phyloP scores from a whole-genome alignment of 2,888 invertebrate genomes.

The Noctua janthe region DNA sequence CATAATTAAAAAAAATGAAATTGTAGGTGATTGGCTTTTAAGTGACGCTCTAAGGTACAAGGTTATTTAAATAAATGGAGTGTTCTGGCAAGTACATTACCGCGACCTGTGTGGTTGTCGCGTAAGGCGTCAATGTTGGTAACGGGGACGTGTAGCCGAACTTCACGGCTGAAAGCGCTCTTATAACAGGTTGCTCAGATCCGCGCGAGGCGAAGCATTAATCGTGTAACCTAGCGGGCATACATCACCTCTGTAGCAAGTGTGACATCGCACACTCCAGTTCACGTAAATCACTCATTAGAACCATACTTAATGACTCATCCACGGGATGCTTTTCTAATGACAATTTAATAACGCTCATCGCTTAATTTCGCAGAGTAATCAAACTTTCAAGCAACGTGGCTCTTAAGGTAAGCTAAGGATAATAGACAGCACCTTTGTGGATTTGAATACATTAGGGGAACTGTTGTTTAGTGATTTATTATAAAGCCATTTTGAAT shows the following conservation, averaged over 20 bases:
- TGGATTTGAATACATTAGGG: slow-evolving; percentile 81
- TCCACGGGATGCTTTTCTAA: slow-evolving; percentile 83
- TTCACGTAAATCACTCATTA: slow-evolving; percentile 86
- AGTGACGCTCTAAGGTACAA: slow-evolving; percentile 12
- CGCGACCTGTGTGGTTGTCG: slow-evolving; percentile 57
- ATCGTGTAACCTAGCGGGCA: slow-evolving; percentile 73
- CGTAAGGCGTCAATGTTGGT: slow-evolving; percentile 77
- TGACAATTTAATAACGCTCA: slow-evolving; percentile 85
- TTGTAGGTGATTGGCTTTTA: slow-evolving; percentile 15
- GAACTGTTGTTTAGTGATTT: slow-evolving; percentile 81
- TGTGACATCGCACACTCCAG: slow-evolving; percentile 81
- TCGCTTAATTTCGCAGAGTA: slow-evolving; percentile 84
- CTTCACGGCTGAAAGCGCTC: slow-evolving; percentile 79
- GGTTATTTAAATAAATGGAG: slow-evolving; percentile 54
- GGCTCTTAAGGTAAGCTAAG: slow-evolving; percentile 77
- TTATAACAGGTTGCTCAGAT: slow-evolving; percentile 78
- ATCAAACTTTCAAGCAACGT: slow-evolving; percentile 84
- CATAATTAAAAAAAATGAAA: slow-evolving; percentile 6
- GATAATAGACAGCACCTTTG: slow-evolving; percentile 82
- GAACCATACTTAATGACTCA: slow-evolving; percentile 81
- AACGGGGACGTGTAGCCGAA: slow-evolving; percentile 74
- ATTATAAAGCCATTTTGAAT: slow-evolving; percentile 72
- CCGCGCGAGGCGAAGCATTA: slow-evolving; percentile 74
- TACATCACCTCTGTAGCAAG: slow-evolving; percentile 76
- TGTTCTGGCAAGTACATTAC: slow-evolving; percentile 45